Conservation (phyloP, 2,113 vertebrate species). For the Uria aalge region DNA sequence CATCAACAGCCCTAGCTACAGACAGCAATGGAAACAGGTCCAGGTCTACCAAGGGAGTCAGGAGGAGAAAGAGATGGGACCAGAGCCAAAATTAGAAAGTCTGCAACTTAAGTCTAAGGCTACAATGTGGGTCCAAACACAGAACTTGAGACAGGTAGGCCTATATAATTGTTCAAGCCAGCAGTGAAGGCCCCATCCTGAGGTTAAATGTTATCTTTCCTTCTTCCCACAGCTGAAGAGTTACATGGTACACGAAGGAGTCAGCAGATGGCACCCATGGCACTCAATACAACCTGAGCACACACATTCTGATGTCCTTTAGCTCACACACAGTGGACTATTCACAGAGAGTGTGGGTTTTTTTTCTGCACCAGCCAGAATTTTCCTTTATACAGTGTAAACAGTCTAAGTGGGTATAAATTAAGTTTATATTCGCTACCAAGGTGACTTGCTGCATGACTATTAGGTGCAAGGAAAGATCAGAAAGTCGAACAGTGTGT, state of each 20-base stretch:
- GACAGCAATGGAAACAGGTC: neutral
- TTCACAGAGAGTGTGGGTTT: neutral
- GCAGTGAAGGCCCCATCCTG: neutral
- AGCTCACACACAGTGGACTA: neutral
- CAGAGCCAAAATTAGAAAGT: neutral
- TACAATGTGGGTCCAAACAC: neutral
- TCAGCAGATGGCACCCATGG: slow-evolving; percentile 55
- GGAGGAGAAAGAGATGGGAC: neutral
- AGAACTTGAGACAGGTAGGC: neutral
- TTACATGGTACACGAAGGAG: neutral
- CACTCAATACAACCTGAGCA: neutral
- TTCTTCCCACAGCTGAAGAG: neutral
- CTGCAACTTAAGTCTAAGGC: neutral
- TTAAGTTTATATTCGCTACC: neutral
- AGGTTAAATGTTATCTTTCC: neutral
- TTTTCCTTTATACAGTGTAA: neutral
- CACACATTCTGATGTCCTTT: neutral
- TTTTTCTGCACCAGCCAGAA: neutral
- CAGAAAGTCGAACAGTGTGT: neutral
- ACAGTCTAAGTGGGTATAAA: neutral
- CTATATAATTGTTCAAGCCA: neutral
- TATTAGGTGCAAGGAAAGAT: neutral
- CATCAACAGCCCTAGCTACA: neutral
- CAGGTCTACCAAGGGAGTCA: neutral
- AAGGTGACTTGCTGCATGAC: neutral